These are phyloP conservation scores for Semnornis frantzii DNA, from an alignment of 2,113 vertebrate species.

Conservation along the genomic window DNA sequence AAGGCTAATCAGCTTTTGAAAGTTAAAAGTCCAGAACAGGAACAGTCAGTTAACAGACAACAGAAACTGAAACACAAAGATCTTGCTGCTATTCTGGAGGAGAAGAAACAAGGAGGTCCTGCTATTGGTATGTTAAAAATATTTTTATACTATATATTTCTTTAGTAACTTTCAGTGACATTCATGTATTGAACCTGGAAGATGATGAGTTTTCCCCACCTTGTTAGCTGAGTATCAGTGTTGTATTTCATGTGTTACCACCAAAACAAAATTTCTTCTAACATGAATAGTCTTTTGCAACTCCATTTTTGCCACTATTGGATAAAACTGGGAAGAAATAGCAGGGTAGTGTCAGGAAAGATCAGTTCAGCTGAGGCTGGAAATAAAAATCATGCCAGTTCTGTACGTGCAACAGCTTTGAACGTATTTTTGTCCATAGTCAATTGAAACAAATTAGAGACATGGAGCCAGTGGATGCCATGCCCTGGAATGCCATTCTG, in stretches of 20 bases:
- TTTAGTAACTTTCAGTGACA: background rate
- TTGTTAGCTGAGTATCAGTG: background rate
- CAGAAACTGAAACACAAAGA: slow-evolving; percentile 84
- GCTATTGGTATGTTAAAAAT: slow-evolving; percentile 87
- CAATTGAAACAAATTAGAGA: background rate
- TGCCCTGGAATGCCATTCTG: background rate
- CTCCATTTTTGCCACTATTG: background rate
- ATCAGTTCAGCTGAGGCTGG: background rate
- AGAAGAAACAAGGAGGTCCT: slow-evolving; percentile 95
- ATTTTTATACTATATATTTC: background rate
- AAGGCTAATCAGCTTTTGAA: slow-evolving; percentile 95
- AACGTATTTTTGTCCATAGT: background rate
- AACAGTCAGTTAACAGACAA: slow-evolving; percentile 76
- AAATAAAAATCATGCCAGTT: background rate
- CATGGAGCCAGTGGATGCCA: background rate
- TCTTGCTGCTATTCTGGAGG: slow-evolving; percentile 92
- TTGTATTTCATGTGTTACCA: background rate
- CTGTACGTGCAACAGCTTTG: background rate
- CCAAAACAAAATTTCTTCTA: background rate
- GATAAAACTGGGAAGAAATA: background rate
- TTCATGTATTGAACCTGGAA: background rate
- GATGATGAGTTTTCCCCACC: background rate
- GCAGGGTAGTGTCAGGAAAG: background rate
- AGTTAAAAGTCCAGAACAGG: slow-evolving; percentile 89
- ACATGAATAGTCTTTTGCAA: background rate